Base-by-base conservation (phyloP, 2,113 vertebrate species). In the Aptenodytes forsteri region DNA sequence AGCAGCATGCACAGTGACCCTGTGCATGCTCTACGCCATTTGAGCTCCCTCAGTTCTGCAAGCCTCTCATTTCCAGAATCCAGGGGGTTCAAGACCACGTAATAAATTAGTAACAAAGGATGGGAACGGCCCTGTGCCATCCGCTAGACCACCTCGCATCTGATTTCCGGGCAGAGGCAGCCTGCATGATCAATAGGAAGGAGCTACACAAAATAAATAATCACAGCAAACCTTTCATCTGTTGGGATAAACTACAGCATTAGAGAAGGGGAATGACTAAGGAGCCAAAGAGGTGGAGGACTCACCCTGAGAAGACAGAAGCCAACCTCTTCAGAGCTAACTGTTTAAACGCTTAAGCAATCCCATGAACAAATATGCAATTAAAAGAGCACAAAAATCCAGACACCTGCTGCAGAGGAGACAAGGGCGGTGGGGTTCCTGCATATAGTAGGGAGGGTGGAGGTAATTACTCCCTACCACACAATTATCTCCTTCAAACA, bases 1-100 rank as follows among this genome's bases (percentile, higher is more conserved):
- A 34, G 52, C 0, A 7, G 56, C 42, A 26, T 0, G 2, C 46
- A 40, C 40, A 13, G 42, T 4, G 5, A 36, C 50, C 42, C 42
- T n/a, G 36, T 36, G 36, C 36, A 36, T 36, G 67, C 58, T 16
- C 49, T 25, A 3, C 1, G 2, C 40, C 23, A 6, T 10, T 2
- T 8, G 59, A 58, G 30, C 50, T 21, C n/a, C 26, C n/a, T 49
- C 3, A 1, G n/a, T 16, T 42, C 59, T 8, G 6, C 59, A 65
- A 56, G n/a, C 40, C 21, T n/a, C 42, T 42, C 1, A 0, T 49
- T 56, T 62, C 49, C 49, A 30, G 25, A 42, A 47, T 22, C n/a
- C 52, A n/a, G 23, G 25, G 30, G 25, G 19, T 58, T 58, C n/a
- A 29, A 65, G 25, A 30, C 20, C 59, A 65, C 20, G 3, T 20